These are phyloP conservation scores for Echiichthys vipera DNA, from an alignment of 2,797 vertebrate genomes.

Conservation along the genomic window DNA sequence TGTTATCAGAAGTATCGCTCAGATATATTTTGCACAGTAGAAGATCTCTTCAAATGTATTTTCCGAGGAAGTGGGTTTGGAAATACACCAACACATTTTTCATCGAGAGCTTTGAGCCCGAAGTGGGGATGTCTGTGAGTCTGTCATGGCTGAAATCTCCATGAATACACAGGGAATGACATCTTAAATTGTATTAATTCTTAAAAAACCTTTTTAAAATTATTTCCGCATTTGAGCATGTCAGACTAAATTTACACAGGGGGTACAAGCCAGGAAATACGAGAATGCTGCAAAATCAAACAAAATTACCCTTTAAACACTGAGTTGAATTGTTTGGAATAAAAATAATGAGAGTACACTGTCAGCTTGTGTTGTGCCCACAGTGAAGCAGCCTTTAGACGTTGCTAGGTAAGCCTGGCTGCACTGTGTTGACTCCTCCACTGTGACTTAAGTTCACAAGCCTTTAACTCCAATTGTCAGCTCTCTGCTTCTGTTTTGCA, in stretches of 20 bases:
- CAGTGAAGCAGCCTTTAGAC: constrained; percentile 53
- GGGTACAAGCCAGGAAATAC: constrained; percentile 18
- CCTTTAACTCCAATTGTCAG: constrained; percentile 82
- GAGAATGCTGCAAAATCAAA: constrained; percentile 42
- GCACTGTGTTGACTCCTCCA: constrained; percentile 60
- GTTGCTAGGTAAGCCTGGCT: constrained; percentile 53
- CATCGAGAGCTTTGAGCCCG: constrained; percentile 55
- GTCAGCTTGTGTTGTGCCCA: constrained; percentile 61
- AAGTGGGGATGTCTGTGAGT: constrained; percentile 60
- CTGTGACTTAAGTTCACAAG: constrained; percentile 67
- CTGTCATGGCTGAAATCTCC: constrained; percentile 46
- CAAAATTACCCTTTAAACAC: constrained; percentile 43
- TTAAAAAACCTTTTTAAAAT: constrained; percentile 56
- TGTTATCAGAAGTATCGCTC: constrained; percentile 73
- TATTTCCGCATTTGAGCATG: constrained; percentile 48
- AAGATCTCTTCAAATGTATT: constrained; percentile 71
- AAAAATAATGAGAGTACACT: constrained; percentile 55
- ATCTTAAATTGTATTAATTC: constrained; percentile 56
- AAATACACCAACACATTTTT: constrained; percentile 66
- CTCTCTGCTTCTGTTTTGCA: constrained; percentile 80
- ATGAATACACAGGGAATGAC: constrained; percentile 43
- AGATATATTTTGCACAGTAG: constrained; percentile 65
- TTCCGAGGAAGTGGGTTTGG: constrained; percentile 65
- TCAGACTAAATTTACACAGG: constrained; percentile 53
- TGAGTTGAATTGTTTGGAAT: constrained; percentile 55